Percentiles rank a stretch among this genome's conserved stretches.
Conservation (phyloP, 2,797 vertebrate species). For the Phrynocephalus forsythii region DNA sequence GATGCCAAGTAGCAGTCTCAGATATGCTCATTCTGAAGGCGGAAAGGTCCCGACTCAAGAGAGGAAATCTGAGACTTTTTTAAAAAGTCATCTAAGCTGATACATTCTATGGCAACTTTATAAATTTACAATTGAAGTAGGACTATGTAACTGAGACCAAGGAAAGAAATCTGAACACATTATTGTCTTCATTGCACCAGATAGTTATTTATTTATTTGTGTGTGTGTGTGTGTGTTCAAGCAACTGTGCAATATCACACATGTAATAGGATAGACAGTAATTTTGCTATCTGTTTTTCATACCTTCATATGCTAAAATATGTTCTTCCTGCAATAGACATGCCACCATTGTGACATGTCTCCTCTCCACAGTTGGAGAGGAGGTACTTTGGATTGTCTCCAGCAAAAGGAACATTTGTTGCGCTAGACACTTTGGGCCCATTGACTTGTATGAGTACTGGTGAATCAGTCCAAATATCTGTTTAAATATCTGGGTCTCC, state of each 20-base stretch:
- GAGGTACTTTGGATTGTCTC: not conserved
- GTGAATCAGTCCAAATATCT: not conserved
- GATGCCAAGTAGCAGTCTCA: constrained; percentile 42
- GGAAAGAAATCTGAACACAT: constrained; percentile 38
- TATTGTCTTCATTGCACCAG: constrained; percentile 57
- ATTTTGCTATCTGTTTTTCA: too few species aligned
- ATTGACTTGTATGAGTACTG: not conserved
- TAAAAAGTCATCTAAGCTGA: constrained; percentile 3
- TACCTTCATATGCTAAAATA: not conserved
- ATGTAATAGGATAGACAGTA: not conserved
- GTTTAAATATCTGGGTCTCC: not conserved
- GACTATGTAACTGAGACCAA: constrained; percentile 55
- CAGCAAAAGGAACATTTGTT: not conserved
- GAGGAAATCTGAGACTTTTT: constrained; percentile 40
- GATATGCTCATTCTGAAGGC: constrained; percentile 37
- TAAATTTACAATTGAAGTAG: constrained; percentile 56
- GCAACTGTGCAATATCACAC: constrained; percentile 43
- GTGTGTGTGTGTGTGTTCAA: constrained; percentile 65
- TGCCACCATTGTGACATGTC: too few species aligned
- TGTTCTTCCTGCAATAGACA: not conserved
- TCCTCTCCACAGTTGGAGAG: not conserved
- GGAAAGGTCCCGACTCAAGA: constrained; percentile 39
- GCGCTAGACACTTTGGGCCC: not conserved
- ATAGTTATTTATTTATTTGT: constrained; percentile 54
- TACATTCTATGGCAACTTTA: constrained; percentile 62